Evolutionary conservation across 2,113 vertebrate genomes (phyloP), one percentile per base, ranked within the genome.

Genomic region (Microcebus ravelobensis): DNA sequence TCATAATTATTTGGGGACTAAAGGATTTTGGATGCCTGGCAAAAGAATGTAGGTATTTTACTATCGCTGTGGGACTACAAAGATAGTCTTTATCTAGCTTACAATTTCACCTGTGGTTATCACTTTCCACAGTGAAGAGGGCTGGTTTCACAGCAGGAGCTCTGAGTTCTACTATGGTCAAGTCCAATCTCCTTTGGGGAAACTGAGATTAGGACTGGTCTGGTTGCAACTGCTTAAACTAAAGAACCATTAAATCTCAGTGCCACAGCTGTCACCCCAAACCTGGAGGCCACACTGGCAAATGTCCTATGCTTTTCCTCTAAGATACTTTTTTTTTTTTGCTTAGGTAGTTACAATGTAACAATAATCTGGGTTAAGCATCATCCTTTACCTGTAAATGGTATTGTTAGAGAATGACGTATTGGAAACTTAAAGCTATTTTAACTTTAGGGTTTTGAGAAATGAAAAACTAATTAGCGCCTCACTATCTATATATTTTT

Each of bases 391-490:
- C 76, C 89, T 93, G 15, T 73, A 50, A 87, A 82, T 67, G 63
- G 9, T 31, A 67, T 48, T 21, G 7, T 71, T 48, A 87, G 18
- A 74, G 13, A 18, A n/a, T 14, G 52, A 77, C 45, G 17, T 1
- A 48, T 3, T 80, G 13, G 25, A 65, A 79, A 36, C 18, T 34
- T 73, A 86, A 77, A 91, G 45, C 12, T 52, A 82, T 88, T 94
- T 95, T 82, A 94, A 81, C 21, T 82, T 79, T 15, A 87, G 29
- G 15, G 34, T 77, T 96, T 87, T 42, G 3, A 68, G 45, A 83
- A 89, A 86, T 73, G n/a, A 87, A 89, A 97, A 87, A 87, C 92
- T 90, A 95, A 95, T 86, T 83, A 95, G 79, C 34, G 27, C 71
- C 68, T 86, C 20, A 29, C 0, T 87, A 29, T 71, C 3, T 18